Percentiles rank a stretch among this genome's conserved stretches.
These are phyloP conservation scores for Gyps fulvus DNA, from an alignment of 2,113 vertebrate genomes.

Conservation along the genomic window DNA sequence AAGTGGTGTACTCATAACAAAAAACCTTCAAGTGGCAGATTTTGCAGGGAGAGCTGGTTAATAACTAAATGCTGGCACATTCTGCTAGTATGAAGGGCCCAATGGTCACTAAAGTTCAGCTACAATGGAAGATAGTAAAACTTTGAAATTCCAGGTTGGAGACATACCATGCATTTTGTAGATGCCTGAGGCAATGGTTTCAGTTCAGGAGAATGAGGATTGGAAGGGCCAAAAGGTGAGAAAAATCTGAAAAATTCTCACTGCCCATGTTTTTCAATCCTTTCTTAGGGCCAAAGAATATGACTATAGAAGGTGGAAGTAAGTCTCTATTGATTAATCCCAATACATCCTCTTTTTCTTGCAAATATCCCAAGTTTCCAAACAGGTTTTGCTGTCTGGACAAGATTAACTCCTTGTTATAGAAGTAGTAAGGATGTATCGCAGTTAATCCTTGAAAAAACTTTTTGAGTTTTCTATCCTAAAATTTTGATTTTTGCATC, in stretches of 20 bases:
- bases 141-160: background rate
- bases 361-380: background rate
- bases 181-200: background rate
- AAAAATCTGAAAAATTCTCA: background rate
- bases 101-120: background rate
- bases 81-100: rapidly evolving
- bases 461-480: background rate
- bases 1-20: background rate
- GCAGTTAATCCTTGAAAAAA: background rate
- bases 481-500: background rate
- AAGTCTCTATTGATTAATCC: background rate
- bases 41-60: background rate
- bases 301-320: background rate
- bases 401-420: background rate
- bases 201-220: background rate
- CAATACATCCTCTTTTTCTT: background rate
- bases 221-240: background rate
- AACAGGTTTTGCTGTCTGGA: background rate
- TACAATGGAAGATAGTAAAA: background rate
- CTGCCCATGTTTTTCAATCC: background rate
- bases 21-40: background rate
- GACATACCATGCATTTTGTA: rapidly evolving
- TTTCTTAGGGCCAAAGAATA: background rate
- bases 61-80: background rate
- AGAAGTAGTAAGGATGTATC: no score